These are phyloP conservation scores for Dolomedes plantarius DNA, from an alignment of 2,888 invertebrate genomes.

Conservation along the genomic window DNA sequence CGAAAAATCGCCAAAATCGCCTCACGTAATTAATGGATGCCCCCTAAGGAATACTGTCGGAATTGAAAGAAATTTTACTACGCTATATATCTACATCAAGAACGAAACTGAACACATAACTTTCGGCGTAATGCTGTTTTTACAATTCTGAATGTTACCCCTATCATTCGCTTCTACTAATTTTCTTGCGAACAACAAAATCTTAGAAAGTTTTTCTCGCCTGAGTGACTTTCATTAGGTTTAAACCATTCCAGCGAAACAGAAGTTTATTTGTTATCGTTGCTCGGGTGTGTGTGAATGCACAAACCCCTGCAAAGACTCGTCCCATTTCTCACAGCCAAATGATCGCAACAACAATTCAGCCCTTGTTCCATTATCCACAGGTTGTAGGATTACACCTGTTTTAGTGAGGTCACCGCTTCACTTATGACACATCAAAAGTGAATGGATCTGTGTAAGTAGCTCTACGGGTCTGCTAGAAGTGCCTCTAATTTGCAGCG, in stretches of 20 bases:
- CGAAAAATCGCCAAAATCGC: too few relatives aligned
- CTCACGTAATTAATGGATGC: too few relatives aligned
- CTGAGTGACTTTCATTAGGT: background rate
- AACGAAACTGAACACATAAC: too few relatives aligned
- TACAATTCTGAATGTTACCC: too few relatives aligned
- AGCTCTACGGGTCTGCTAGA: background rate
- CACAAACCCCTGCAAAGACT: slow-evolving; percentile 11
- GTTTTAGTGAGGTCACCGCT: slow-evolving; percentile 3
- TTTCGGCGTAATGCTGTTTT: too few relatives aligned
- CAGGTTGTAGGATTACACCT: slow-evolving; percentile 12
- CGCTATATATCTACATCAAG: too few relatives aligned
- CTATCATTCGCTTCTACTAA: too few relatives aligned
- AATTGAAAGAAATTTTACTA: too few relatives aligned
- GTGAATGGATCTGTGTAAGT: background rate
- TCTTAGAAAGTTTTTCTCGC: background rate
- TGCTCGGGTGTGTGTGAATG: background rate
- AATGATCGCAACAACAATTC: background rate
- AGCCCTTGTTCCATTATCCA: background rate
- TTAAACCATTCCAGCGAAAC: background rate
- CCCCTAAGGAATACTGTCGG: too few relatives aligned
- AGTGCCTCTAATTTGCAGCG: background rate
- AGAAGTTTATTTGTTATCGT: background rate
- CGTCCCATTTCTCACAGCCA: slow-evolving; percentile 23
- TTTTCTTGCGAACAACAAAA: too few relatives aligned
- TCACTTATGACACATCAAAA: slow-evolving; percentile 4